These are phyloP conservation scores for Auanema sp. DNA, from an alignment of 2,888 invertebrate genomes.

Conservation along the genomic window DNA sequence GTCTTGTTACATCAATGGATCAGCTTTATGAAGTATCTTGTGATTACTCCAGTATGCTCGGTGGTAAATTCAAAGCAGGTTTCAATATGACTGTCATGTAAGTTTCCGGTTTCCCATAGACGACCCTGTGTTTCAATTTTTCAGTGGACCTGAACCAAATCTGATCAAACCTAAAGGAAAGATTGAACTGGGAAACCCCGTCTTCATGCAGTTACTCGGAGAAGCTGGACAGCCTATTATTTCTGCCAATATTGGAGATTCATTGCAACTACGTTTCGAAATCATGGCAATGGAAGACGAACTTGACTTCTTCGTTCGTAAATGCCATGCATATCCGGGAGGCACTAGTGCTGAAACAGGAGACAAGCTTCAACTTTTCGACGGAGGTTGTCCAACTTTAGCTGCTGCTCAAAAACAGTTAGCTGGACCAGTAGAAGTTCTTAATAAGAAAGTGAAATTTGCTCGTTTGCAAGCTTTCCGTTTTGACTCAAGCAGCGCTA, in stretches of 20 bases:
- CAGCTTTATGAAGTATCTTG: conserved; percentile 56
- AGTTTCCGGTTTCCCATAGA: conserved; percentile 11
- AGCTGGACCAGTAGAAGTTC: conserved; percentile 49
- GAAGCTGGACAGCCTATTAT: conserved; percentile 34
- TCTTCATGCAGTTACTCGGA: conserved; percentile 59
- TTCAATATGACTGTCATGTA: conserved; percentile 57
- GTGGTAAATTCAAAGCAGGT: conserved; percentile 56
- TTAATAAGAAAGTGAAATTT: conserved; percentile 33
- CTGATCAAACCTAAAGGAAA: conserved; percentile 62
- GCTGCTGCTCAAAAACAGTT: conserved; percentile 62
- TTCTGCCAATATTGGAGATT: conserved; percentile 61
- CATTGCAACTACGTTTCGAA: conserved; percentile 62
- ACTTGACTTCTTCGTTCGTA: conserved; percentile 62
- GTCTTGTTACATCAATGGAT: conserved; percentile 62
- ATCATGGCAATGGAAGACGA: conserved; percentile 64
- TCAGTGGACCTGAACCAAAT: conserved; percentile 57
- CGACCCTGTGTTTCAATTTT: conserved; percentile 5
- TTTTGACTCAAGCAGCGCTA: conserved; percentile 59
- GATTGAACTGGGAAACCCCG: conserved; percentile 63
- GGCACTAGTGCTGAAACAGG: conserved; percentile 19
- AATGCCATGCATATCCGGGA: conserved; percentile 60
- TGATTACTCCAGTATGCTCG: conserved; percentile 59
- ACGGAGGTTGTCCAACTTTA: conserved; percentile 61
- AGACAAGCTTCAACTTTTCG: conserved; percentile 59
- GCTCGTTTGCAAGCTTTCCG: conserved; percentile 58